Base-by-base conservation (phyloP, 2,797 vertebrate genomes). In the Labroides dimidiatus region DNA sequence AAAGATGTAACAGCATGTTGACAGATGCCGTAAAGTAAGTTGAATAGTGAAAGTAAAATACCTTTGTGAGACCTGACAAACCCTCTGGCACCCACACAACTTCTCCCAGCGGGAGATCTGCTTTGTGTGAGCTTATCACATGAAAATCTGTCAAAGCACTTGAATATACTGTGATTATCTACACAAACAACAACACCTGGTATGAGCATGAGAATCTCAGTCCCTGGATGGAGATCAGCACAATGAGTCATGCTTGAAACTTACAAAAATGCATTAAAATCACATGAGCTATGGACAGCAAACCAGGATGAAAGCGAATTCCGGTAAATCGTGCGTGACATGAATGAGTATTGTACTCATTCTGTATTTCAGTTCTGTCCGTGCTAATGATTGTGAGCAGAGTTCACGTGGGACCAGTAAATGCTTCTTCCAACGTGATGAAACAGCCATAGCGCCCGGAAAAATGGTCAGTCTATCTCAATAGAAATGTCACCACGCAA, bases 401-500 rank as follows among this genome's bases (percentile, higher is more conserved):
- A 72, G 85, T 84, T 87, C 90, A 85, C 56, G 47, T 55, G 87
- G 87, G 91, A 92, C 77, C 82, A 72, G 84, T 86, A 83, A 91
- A 88, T 78, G 73, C 75, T 85, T 87, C 88, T 86, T 89, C 87
- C 81, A 82, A 87, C 60, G 53, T 82, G 88, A 90, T 84, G 85
- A 88, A 89, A 84, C 74, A 87, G 84, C 74, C 69, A 84, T 67
- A 63, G 83, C 61, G 10, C 74, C 59, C 79, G 81, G 77, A 77
- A 77, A 89, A 89, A 86, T 80, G 88, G 91, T 75, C 85, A 78
- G 80, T 85, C 73, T 37, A 75, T 91, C 91, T 92, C 88, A 86
- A 89, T 91, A 87, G 82, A 91, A 91, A 87, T 84, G 88, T 89
- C 89, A 86, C 78, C 27, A 49, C 19, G 84, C 88, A 86, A 91